Base-by-base conservation (phyloP, 2,888 invertebrate genomes). In the Diploptera punctata region DNA sequence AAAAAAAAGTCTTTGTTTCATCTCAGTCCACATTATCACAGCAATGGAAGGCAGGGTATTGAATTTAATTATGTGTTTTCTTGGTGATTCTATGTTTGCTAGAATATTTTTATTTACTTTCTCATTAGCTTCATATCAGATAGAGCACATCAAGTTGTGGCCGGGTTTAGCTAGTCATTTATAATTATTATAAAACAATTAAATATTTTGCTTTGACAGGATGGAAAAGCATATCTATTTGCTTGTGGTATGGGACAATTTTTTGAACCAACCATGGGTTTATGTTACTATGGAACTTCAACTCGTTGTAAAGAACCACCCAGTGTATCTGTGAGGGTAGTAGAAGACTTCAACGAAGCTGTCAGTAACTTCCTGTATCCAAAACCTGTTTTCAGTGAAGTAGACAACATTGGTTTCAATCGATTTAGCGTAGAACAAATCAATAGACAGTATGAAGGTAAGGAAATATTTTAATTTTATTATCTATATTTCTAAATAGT, bases 261-360 rank as follows among this genome's bases (percentile, higher is more conserved):
- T 68, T 92, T 90, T 77, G 88, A 91, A 78, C 84, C 87, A 0
- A 82, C 81, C 0, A 84, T 84, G 38, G 88, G 87, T 38, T 86
- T 86, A 74, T 91, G 91, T 78, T 87, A 87, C 79, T 86, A 80
- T 52, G 81, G 84, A 2, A 78, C 79, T 5, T 80, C 68, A n/a
- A 19, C 38, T 24, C 60, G 72, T 43, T 68, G 72, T 31, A 13
- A 19, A 19, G 62, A 26, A 13, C 47, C 31, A n/a, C 44, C 52
- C 10, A 19, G 21, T 67, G 33, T 44, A 52, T 3, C 67, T n/a
- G 26, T 19, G n/a, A 65, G 47, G 10, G 29, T 47, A 26, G 26
- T 47, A 2, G 47, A 65, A 18, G 65, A 47, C n/a, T 65, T 65
- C n/a, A 43, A 47, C 18, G 5, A 47, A 26, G 65, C 65, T 9